phyloP scores from a whole-genome alignment of 2,888 invertebrate species.

The Venusia cambrica region DNA sequence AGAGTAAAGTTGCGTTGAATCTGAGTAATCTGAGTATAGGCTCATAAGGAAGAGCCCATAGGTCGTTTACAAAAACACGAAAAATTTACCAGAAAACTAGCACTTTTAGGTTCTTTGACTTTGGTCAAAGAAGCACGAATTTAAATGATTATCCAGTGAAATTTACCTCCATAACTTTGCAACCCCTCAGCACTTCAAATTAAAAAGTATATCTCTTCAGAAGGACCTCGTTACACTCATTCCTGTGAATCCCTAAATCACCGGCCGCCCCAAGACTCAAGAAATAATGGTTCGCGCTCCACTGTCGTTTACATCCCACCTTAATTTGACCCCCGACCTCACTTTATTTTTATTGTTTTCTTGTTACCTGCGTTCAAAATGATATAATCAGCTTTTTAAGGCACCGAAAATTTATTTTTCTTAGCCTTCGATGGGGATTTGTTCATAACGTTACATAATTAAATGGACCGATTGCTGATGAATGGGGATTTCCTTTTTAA shows the following conservation, averaged over 20 bases:
- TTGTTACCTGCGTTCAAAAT: slow-evolving; percentile 29
- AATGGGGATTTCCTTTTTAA: too few relatives aligned
- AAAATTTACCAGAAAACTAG: too few relatives aligned
- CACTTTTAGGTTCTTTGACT: too few relatives aligned
- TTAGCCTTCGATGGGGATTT: slow-evolving; percentile 3
- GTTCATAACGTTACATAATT: slow-evolving; percentile 1
- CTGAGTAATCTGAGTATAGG: too few relatives aligned
- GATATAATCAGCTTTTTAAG: slow-evolving; percentile 27
- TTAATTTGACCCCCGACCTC: slow-evolving; percentile 31
- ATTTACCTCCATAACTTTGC: slow-evolving; percentile 2
- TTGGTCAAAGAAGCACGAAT: too few relatives aligned
- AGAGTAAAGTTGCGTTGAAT: too few relatives aligned
- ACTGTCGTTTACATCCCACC: slow-evolving; percentile 28
- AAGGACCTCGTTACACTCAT: slow-evolving; percentile 14
- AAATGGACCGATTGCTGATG: background rate
- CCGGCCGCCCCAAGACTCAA: slow-evolving; percentile 17
- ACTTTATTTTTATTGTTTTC: slow-evolving; percentile 31
- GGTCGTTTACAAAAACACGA: too few relatives aligned
- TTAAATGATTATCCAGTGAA: too few relatives aligned
- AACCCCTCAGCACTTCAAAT: slow-evolving; percentile 11
- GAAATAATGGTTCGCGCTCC: slow-evolving; percentile 25
- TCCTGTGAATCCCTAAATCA: slow-evolving; percentile 11
- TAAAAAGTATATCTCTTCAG: slow-evolving; percentile 15
- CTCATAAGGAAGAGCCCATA: too few relatives aligned
- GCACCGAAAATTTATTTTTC: slow-evolving; percentile 12